Conservation (phyloP, 2,888 invertebrate genomes). For the Scrobipalpa atriplicella region DNA sequence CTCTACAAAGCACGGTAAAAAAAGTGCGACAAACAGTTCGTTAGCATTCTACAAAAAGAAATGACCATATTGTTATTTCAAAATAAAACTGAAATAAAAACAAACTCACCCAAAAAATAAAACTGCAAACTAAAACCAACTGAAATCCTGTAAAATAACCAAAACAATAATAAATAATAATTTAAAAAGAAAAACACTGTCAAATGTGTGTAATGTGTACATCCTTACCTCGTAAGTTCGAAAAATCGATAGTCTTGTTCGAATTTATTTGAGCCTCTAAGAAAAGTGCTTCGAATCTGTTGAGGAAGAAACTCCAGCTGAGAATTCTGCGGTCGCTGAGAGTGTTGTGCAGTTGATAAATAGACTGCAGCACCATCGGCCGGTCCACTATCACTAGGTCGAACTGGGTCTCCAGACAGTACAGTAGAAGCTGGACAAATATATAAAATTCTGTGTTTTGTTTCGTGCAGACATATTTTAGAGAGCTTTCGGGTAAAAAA, state of each 20-base stretch:
- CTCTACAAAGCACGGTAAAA: too few species aligned
- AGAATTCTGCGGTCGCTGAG: slow-evolving; percentile 95
- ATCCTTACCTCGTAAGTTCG: slow-evolving; percentile 88
- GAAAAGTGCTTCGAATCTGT: slow-evolving; percentile 95
- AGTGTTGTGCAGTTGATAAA: slow-evolving; percentile 97
- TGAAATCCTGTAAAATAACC: slow-evolving; percentile 29
- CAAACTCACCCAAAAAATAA: slow-evolving; percentile 35
- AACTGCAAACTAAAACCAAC: slow-evolving; percentile 31
- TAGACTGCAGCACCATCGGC: slow-evolving; percentile 97
- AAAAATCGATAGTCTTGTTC: slow-evolving; percentile 92
- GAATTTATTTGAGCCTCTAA: slow-evolving; percentile 97
- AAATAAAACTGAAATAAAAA: slow-evolving; percentile 2
- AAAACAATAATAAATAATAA: slow-evolving; percentile 8
- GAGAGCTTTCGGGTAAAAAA: too few species aligned
- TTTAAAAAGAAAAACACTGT: slow-evolving; percentile 9
- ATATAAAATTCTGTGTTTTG: too few species aligned
- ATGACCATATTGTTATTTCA: neutral
- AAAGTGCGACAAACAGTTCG: too few species aligned
- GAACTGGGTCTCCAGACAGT: slow-evolving; percentile 98
- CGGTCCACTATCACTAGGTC: slow-evolving; percentile 98
- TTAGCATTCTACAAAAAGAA: too few species aligned
- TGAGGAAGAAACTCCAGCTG: slow-evolving; percentile 98
- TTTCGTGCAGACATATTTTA: too few species aligned
- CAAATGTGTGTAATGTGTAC: too few species aligned
- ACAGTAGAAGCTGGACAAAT: slow-evolving; percentile 87